Base-by-base conservation (phyloP, 2,113 vertebrate genomes). In the Peromyscus californicus region DNA sequence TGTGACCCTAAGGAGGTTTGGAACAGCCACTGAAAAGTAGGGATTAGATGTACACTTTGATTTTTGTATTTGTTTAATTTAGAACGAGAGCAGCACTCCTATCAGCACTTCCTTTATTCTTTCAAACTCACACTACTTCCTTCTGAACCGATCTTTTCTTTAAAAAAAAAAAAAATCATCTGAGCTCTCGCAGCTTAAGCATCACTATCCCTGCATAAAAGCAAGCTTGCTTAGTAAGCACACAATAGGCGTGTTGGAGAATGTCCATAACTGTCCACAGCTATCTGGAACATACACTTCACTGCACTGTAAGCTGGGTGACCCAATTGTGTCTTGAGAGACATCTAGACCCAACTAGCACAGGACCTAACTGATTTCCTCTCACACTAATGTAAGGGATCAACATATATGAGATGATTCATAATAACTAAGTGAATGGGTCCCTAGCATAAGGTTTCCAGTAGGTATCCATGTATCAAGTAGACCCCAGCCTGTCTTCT, bases 21-120 rank as follows among this genome's bases (percentile, higher is more conserved):
- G 75, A 98, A 97, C 78, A 97, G 93, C 65, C 96, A 94, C 9
- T 98, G 94, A 98, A 97, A 98, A 98, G 79, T 78, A 96, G 95
- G 96, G 98, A 98, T 98, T 98, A 98, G 98, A 98, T 79, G 91
- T 54, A 97, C 97, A 91, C 98, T 97, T 96, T 95, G 78, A 95
- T 97, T 96, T 97, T 96, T 51, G 42, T 67, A 89, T 92, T 97
- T 92, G 88, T 96, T 96, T 95, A 94, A 94, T 92, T 97, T 96
- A 98, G 93, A 94, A 95, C 80, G 98, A 97, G 83, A 97, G 96
- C 92, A 96, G 89, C 90, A 96, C 54, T 90, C 89, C 79, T 93
- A 97, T 31, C 1, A 96, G 76, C 91, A 61, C 93, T 96, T 96
- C 95, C 95, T 94, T 93, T 96, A 93, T 7, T 12, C 76, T 84